Percentiles rank a stretch among this genome's conserved stretches.
Evolutionary conservation across 2,113 vertebrate species (phyloP).

Genomic region (Amia ocellicauda): DNA sequence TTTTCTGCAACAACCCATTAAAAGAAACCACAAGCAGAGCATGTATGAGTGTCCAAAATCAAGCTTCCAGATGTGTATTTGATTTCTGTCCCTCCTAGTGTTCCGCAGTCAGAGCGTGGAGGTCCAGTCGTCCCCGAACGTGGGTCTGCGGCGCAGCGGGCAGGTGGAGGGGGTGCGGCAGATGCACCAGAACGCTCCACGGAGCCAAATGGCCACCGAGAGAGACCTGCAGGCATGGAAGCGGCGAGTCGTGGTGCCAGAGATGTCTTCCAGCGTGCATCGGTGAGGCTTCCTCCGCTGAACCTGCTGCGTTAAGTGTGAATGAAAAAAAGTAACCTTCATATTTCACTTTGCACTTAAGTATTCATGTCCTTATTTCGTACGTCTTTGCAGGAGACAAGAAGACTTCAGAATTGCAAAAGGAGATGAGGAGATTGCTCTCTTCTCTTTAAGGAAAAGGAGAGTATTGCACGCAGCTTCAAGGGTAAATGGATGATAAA

Average conservation of each 20-base stretch:
- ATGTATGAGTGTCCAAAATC: no score
- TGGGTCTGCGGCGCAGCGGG: constrained; percentile 88
- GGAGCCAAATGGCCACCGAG: constrained; percentile 92
- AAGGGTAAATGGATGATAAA: constrained; percentile 47
- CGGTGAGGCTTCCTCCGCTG: constrained; percentile 59
- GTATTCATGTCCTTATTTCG: neutral
- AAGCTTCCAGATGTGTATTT: no score
- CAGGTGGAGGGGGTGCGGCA: constrained; percentile 95
- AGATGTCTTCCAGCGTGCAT: constrained; percentile 70
- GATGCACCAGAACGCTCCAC: constrained; percentile 93
- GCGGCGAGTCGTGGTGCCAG: constrained; percentile 88
- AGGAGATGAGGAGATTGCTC: constrained; percentile 81
- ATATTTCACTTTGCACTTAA: neutral
- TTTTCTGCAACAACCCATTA: no score
- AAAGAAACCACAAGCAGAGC: no score
- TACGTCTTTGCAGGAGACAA: constrained; percentile 64
- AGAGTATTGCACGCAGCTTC: constrained; percentile 64
- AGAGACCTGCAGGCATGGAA: constrained; percentile 92
- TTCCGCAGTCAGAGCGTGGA: constrained; percentile 81
- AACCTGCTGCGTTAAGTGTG: neutral
- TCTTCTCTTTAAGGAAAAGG: constrained; percentile 78
- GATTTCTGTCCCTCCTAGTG: constrained; percentile 59
- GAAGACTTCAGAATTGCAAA: constrained; percentile 76
- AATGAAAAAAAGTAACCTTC: neutral
- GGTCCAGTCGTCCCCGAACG: constrained; percentile 85